These are phyloP conservation scores for Teinopalpus imperialis DNA, from an alignment of 2,888 invertebrate species.

Conservation along the genomic window DNA sequence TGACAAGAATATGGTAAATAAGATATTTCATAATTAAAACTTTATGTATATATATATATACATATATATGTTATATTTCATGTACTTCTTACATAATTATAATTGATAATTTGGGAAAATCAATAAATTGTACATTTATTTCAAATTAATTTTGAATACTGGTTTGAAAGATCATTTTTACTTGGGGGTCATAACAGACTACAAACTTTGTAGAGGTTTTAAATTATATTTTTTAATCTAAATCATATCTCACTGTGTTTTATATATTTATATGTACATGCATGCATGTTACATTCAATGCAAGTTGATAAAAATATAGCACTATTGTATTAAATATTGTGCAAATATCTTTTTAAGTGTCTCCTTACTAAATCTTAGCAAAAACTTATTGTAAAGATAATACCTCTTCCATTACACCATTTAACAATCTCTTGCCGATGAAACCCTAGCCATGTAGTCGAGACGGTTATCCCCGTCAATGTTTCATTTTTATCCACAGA, in stretches of 20 bases:
- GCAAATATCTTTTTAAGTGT: slow-evolving; percentile 1
- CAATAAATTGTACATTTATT: no score
- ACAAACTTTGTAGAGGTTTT: neutral
- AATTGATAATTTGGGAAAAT: no score
- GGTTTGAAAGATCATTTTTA: no score
- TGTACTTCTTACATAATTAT: no score
- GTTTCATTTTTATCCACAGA: slow-evolving; percentile 80
- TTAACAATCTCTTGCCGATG: slow-evolving; percentile 11
- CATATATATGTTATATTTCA: no score
- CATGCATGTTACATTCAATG: slow-evolving; percentile 19
- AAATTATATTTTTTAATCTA: neutral
- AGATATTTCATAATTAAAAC: no score
- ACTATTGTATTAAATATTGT: neutral
- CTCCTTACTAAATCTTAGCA: neutral
- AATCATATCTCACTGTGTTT: neutral
- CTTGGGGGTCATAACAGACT: no score
- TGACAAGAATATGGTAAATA: slow-evolving; percentile 92
- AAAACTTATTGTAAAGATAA: neutral
- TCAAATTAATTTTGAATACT: no score
- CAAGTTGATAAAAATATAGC: neutral
- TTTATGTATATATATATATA: no score
- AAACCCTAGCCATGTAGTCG: slow-evolving; percentile 49
- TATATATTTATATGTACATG: slow-evolving; percentile 5
- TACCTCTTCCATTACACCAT: slow-evolving; percentile 4
- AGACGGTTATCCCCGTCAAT: slow-evolving; percentile 79